Percentiles rank a stretch among this genome's conserved stretches.
phyloP scores from a whole-genome alignment of 2,113 vertebrate genomes.

The Beaufortia kweichowensis region DNA sequence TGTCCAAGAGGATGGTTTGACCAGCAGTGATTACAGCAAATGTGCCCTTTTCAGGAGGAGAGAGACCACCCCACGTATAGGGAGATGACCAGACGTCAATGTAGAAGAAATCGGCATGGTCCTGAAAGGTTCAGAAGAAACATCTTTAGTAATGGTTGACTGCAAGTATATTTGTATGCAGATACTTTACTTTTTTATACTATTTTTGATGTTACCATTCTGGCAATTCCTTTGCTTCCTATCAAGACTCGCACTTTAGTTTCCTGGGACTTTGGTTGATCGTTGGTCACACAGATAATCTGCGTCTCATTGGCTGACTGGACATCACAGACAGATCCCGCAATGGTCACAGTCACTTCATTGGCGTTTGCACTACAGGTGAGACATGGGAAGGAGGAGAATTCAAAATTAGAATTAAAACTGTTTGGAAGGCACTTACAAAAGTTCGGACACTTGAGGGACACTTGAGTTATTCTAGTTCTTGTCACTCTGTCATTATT shows the following conservation, averaged over 20 bases:
- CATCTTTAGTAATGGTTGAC: too few species aligned
- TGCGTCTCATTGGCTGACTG: constrained; percentile 70
- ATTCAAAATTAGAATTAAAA: too few species aligned
- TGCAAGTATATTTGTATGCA: too few species aligned
- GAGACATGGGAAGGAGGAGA: not conserved
- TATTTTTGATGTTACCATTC: constrained; percentile 57
- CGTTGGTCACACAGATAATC: constrained; percentile 77
- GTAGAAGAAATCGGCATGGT: constrained; percentile 79
- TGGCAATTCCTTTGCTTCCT: constrained; percentile 71
- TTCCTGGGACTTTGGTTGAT: constrained; percentile 73
- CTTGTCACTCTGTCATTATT: too few species aligned
- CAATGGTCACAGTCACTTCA: constrained; percentile 75
- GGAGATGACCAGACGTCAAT: constrained; percentile 84
- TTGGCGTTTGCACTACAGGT: constrained; percentile 63
- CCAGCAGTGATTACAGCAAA: constrained; percentile 80
- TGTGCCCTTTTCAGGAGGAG: constrained; percentile 78
- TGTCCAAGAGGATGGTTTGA: constrained; percentile 83
- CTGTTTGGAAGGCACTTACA: too few species aligned
- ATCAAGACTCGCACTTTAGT: constrained; percentile 70
- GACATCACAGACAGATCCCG: constrained; percentile 72
- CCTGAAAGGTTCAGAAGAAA: constrained; percentile 62
- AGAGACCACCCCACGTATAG: constrained; percentile 81
- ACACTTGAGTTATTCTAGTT: too few species aligned
- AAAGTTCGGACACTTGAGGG: too few species aligned
- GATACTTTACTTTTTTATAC: too few species aligned